Evolutionary conservation across 2,888 invertebrate species (phyloP).

Genomic region (Rhaphigaster nebulosa): DNA sequence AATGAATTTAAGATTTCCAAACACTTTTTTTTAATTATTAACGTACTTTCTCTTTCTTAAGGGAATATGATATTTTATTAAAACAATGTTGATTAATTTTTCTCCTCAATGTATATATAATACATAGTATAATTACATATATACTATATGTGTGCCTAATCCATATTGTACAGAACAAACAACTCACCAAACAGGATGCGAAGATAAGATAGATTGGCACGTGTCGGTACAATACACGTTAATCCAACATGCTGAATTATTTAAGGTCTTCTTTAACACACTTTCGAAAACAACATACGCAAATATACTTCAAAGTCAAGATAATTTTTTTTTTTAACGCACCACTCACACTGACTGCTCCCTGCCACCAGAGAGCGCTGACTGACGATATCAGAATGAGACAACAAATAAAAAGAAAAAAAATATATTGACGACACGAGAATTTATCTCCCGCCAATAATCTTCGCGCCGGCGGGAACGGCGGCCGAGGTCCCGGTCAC

Average conservation of each 20-base stretch:
- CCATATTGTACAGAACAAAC: too few species aligned
- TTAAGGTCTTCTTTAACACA: background rate
- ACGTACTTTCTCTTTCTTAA: too few species aligned
- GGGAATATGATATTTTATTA: too few species aligned
- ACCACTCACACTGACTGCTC: background rate
- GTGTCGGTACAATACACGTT: background rate
- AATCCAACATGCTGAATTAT: background rate
- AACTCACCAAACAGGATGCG: background rate
- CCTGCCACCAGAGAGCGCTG: background rate
- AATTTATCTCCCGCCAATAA: slow-evolving; percentile 1
- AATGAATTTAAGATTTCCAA: too few species aligned
- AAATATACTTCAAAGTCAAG: too few species aligned
- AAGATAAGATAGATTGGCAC: background rate
- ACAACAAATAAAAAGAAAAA: slow-evolving; percentile 11
- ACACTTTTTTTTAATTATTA: too few species aligned
- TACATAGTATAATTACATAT: too few species aligned
- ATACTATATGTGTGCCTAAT: too few species aligned
- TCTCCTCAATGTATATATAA: too few species aligned
- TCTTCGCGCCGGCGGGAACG: background rate
- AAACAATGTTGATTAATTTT: too few species aligned
- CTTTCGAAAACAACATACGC: background rate
- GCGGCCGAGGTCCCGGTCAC: background rate
- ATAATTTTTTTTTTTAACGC: background rate
- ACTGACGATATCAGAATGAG: background rate
- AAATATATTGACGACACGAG: background rate